Percentiles rank a stretch among this genome's conserved stretches.
These are phyloP conservation scores for Orthonychiurus folsomi DNA, from an alignment of 2,888 invertebrate species.

Conservation along the genomic window DNA sequence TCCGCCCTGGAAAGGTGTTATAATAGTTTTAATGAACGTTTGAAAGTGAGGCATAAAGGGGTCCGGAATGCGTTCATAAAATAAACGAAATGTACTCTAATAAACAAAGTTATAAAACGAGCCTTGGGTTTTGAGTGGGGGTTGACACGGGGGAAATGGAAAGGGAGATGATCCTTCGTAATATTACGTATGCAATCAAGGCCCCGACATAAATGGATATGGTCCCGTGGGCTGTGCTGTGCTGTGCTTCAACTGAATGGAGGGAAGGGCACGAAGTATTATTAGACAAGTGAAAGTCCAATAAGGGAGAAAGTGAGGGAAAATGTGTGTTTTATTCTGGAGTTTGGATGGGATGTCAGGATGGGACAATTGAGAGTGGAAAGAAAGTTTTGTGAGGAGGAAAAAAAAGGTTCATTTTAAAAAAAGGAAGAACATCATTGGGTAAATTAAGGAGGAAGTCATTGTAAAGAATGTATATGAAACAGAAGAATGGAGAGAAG, in stretches of 20 bases:
- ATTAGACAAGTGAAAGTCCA: not conserved
- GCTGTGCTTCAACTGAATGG: not conserved
- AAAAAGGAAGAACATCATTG: not conserved
- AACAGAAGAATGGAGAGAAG: constrained; percentile 9
- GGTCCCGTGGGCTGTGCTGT: no score
- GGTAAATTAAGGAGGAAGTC: constrained; percentile 34
- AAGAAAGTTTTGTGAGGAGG: not conserved
- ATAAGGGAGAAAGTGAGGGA: not conserved
- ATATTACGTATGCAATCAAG: no score
- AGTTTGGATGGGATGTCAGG: not conserved
- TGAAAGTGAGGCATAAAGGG: no score
- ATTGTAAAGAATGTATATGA: constrained; percentile 24
- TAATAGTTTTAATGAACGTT: no score
- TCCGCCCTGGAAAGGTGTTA: no score
- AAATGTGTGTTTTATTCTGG: not conserved
- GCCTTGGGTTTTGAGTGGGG: not conserved
- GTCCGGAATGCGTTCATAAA: constrained; percentile 6
- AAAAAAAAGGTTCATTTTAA: constrained; percentile 16
- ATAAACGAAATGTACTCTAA: not conserved
- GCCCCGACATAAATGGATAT: no score
- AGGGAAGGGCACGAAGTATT: not conserved
- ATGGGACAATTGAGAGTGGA: constrained; percentile 9
- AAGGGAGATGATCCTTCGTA: no score
- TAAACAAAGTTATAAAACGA: not conserved
- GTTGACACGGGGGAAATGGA: not conserved